These are phyloP conservation scores for Elgaria multicarinata DNA, from an alignment of 2,113 vertebrate genomes.

Conservation along the genomic window DNA sequence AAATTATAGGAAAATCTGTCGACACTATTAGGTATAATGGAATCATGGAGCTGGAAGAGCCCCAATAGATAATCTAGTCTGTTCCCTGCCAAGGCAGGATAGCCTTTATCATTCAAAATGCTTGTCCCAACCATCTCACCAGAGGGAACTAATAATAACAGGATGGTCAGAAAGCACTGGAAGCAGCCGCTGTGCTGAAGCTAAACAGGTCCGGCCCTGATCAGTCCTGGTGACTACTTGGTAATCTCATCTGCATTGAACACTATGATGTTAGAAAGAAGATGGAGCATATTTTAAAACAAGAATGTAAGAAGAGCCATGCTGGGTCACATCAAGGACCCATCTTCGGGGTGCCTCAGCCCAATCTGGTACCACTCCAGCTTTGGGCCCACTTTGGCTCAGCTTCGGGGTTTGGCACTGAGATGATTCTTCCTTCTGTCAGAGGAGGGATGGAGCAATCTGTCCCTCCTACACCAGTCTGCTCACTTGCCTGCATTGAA, in stretches of 20 bases:
- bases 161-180: background rate
- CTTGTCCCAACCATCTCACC: no score
- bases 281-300: background rate
- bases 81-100: background rate
- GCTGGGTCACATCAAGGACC: no score
- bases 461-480: no score
- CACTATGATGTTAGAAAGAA: background rate
- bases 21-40: constrained; percentile 16
- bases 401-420: no score
- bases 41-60: background rate
- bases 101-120: background rate
- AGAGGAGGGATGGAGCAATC: no score
- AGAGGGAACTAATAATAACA: background rate
- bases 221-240: background rate
- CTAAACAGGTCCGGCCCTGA: background rate
- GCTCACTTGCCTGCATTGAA: background rate
- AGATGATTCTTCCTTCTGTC: no score
- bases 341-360: no score
- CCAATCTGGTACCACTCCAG: no score
- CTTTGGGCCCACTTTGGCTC: no score
- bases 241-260: background rate
- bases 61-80: background rate
- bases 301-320: no score
- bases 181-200: background rate
- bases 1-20: constrained; percentile 19